Evolutionary conservation across 2,113 vertebrate species (phyloP), one percentile per base, ranked within the genome.

Genomic region (Tachuris rubrigastra): DNA sequence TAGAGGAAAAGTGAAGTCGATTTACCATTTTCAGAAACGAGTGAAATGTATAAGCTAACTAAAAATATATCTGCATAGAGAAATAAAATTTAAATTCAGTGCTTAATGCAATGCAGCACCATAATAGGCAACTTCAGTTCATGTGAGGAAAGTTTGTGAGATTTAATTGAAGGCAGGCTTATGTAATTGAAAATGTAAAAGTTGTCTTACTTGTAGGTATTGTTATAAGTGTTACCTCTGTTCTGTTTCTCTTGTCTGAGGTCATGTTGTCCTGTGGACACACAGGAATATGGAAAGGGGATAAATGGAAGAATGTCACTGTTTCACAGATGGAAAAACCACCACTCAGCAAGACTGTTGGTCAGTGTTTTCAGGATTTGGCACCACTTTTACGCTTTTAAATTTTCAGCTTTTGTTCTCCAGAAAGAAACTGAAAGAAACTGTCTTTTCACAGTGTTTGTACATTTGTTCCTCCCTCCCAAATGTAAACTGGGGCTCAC

Each of bases 1-100:
- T 91, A 63, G 80, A 65, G 83, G 69, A 60, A 67, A 89, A 80
- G 47, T 77, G 52, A 94, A 91, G 84, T 55, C 2, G 2, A 72
- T 74, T 90, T 95, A 16, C 68, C 73, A n/a, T 88, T 93, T 92
- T 90, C 85, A 95, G 92, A 91, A 83, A 69, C 0, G 12, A 91
- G 63, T 41, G 63, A 93, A 87, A 42, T 46, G 31, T 73, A 62
- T 78, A 79, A 95, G 81, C 73, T 60, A 68, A 72, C 81, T 96
- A 94, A 96, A 96, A 96, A 94, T 87, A 83, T 62, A 94, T 76
- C 76, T 4, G 6, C 60, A 62, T 63, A 60, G 56, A 65, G 89
- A 93, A 96, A 95, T 87, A 89, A 92, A 90, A 95, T 91, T 92
- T 60, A 92, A 95, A 95, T 92, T 91, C 89, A 85, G 47, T 1